Percentiles rank a stretch among this genome's conserved stretches.
These are phyloP conservation scores for Zingel zingel DNA, from an alignment of 2,113 vertebrate genomes.

Conservation along the genomic window DNA sequence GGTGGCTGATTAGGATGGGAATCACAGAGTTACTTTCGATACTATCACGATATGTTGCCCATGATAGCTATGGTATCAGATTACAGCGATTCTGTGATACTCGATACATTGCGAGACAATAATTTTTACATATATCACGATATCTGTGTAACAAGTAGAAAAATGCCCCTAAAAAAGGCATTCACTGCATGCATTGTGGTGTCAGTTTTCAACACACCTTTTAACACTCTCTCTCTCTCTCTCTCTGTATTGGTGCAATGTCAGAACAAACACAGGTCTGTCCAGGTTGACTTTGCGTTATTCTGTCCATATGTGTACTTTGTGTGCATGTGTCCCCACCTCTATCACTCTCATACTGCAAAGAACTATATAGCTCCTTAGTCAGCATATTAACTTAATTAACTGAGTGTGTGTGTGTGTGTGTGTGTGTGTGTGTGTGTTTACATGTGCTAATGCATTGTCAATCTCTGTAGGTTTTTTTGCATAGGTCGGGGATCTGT, in stretches of 20 bases:
- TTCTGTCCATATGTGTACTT: constrained; percentile 16
- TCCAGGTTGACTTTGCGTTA: constrained; percentile 46
- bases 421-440: constrained; percentile 50
- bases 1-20: too few relatives aligned
- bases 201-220: too few relatives aligned
- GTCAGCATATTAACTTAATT: constrained; percentile 73
- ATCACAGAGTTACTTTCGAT: too few relatives aligned
- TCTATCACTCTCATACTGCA: constrained; percentile 43
- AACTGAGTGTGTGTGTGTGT: constrained; percentile 55
- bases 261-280: constrained; percentile 39
- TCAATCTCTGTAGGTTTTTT: constrained; percentile 22
- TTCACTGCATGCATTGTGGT: too few relatives aligned
- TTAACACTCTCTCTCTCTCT: too few relatives aligned
- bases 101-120: too few relatives aligned
- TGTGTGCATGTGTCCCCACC: constrained; percentile 12
- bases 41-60: too few relatives aligned
- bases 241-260: constrained; percentile 46
- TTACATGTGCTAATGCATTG: constrained; percentile 51
- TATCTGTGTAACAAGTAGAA: too few relatives aligned
- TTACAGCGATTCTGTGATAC: too few relatives aligned
- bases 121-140: too few relatives aligned
- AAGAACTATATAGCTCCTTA: constrained; percentile 54
- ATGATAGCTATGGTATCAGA: too few relatives aligned
- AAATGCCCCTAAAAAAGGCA: too few relatives aligned
- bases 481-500: constrained; percentile 23